Evolutionary conservation across 2,797 vertebrate species (phyloP).

Genomic region (Remorina albescens): DNA sequence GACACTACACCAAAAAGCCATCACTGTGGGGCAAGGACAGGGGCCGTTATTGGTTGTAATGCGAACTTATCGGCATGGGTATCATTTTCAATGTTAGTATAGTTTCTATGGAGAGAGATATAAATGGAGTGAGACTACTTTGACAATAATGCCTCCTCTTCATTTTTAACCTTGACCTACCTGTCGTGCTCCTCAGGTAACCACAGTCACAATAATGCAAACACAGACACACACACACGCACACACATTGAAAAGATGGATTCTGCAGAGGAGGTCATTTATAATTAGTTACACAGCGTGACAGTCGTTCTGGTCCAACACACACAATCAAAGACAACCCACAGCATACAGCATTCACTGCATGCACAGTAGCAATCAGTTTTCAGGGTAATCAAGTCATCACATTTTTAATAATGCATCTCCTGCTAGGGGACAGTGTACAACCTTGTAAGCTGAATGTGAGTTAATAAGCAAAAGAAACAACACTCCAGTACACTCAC

Average conservation of each 20-base stretch:
- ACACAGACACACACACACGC: constrained; percentile 9
- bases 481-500: constrained; percentile 6
- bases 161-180: constrained; percentile 75
- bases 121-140: constrained; percentile 32
- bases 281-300: constrained; percentile 76
- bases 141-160: constrained; percentile 49
- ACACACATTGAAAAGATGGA: constrained; percentile 49
- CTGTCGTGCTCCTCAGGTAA: constrained; percentile 40
- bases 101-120: constrained; percentile 37
- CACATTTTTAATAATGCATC: constrained; percentile 57
- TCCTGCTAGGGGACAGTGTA: constrained; percentile 44
- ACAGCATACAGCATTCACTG: constrained; percentile 33
- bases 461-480: constrained; percentile 46
- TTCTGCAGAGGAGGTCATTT: constrained; percentile 70
- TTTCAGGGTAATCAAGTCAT: constrained; percentile 63
- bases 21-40: constrained; percentile 2
- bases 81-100: constrained; percentile 56
- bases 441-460: constrained; percentile 30
- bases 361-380: constrained; percentile 51
- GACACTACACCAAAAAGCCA: constrained; percentile 25
- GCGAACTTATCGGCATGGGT: constrained; percentile 22
- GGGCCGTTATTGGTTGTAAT: constrained; percentile 24
- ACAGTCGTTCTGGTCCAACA: constrained; percentile 55
- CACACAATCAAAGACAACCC: constrained; percentile 59
- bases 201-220: constrained; percentile 15